phyloP scores from a whole-genome alignment of 2,888 invertebrate species.

The Blastobasis lacticolella region DNA sequence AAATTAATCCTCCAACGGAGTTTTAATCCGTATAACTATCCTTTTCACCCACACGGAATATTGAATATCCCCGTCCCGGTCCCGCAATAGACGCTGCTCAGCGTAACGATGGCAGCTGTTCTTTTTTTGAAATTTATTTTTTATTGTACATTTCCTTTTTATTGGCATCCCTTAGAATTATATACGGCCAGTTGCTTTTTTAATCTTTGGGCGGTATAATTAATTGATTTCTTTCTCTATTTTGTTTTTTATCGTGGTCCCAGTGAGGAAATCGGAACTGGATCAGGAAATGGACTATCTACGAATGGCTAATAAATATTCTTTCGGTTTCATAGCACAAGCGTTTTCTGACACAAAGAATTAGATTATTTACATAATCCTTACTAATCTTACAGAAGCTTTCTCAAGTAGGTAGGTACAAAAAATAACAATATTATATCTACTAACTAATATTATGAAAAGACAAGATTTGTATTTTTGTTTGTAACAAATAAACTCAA shows the following conservation, averaged over 20 bases:
- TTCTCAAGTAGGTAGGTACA: too few species aligned
- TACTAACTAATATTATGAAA: too few species aligned
- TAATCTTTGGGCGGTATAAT: constrained; percentile 46
- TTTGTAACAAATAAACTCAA: too few species aligned
- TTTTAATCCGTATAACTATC: constrained; percentile 49
- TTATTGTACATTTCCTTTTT: constrained; percentile 50
- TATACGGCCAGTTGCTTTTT: constrained; percentile 60
- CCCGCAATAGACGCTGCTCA: constrained; percentile 33
- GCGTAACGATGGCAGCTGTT: constrained; percentile 68
- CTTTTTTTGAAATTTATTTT: constrained; percentile 47
- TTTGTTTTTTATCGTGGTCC: background rate
- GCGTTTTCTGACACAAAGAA: too few species aligned
- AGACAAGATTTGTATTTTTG: too few species aligned
- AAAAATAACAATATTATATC: too few species aligned
- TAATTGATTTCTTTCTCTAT: constrained; percentile 35
- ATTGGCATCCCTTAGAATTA: constrained; percentile 57
- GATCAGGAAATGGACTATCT: too few species aligned
- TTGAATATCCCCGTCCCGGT: constrained; percentile 27
- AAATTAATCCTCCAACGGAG: constrained; percentile 54
- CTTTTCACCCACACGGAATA: constrained; percentile 26
- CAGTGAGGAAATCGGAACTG: too few species aligned
- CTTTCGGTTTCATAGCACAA: too few species aligned
- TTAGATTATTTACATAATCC: too few species aligned
- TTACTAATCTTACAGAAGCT: too few species aligned
- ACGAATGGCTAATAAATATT: too few species aligned